Base-by-base conservation (phyloP, 1,140 invertebrate species). In the Arion vulgaris region DNA sequence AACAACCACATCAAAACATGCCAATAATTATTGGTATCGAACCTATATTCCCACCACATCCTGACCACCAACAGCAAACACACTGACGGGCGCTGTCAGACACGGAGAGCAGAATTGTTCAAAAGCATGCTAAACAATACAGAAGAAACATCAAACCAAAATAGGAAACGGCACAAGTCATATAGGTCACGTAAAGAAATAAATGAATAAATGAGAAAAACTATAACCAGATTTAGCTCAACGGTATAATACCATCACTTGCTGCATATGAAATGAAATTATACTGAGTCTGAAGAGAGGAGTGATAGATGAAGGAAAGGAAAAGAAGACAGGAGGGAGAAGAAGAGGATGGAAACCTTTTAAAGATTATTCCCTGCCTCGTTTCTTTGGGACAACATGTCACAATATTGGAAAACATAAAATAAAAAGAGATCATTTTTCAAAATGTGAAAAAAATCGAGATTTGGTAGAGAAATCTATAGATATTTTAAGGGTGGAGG, bases 81-180 rank as follows among this genome's bases (percentile, higher is more conserved):
- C n/a, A n/a, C n/a, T n/a, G n/a, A n/a, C n/a, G n/a, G n/a, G 41
- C 41, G 41, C 53, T 9, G 9, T 15, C 53, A 11, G 1, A 66
- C n/a, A 32, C n/a, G 28, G 32, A 66, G 62, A 7, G n/a, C n/a
- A 34, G 28, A 66, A 66, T 66, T 32, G 9, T 66, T 28, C 62
- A 32, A 32, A 32, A 28, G n/a, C 62, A 15, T n/a, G 62, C 62
- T 7, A 66, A 32, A n/a, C 62, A n/a, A 66, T 32, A 66, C 62
- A 66, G 62, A n/a, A 66, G 19, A 66, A 66, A 28, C n/a, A 66
- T 66, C 62, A 66, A 57, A 66, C 62, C 62, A 66, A 66, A 66
- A 66, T 66, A 28, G 28, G 32, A 66, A 66, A 66, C 62, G 32
- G 62, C 62, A 66, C 1, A 66, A 66, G 62, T 28, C 62, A 66